phyloP scores from a whole-genome alignment of 1,140 invertebrate genomes.

The Coptotermes formosanus region DNA sequence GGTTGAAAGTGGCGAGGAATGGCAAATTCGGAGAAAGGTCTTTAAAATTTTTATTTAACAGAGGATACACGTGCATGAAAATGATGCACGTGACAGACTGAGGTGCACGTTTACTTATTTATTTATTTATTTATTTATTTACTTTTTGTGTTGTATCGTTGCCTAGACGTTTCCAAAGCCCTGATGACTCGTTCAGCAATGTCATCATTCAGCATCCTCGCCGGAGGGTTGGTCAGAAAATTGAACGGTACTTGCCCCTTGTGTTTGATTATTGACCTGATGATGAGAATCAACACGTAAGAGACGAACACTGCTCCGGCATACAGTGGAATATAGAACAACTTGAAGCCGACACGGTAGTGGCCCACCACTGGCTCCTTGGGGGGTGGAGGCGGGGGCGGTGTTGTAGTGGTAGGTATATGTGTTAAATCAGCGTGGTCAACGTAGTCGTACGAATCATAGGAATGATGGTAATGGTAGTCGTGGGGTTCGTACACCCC shows the following conservation, averaged over 20 bases:
- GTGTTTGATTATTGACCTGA: not conserved
- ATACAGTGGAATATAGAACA: not conserved
- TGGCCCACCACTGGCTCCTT: not conserved
- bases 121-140: too few relatives aligned
- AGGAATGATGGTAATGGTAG: not conserved
- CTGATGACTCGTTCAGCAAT: not conserved
- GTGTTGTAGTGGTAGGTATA: not conserved
- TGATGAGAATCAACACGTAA: not conserved
- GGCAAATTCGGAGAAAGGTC: too few relatives aligned
- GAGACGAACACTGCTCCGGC: not conserved
- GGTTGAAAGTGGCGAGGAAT: too few relatives aligned
- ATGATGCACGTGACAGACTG: too few relatives aligned
- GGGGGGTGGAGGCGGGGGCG: too few relatives aligned
- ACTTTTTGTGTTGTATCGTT: too few relatives aligned
- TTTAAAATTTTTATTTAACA: too few relatives aligned
- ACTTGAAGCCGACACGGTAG: not conserved
- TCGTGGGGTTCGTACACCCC: not conserved
- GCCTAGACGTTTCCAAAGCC: not conserved
- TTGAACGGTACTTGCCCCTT: not conserved
- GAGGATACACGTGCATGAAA: too few relatives aligned
- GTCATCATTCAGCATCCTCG: not conserved
- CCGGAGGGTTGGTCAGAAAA: not conserved
- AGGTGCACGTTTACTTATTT: too few relatives aligned
- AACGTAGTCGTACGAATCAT: not conserved
- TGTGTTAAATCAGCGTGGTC: not conserved